A percentile compares a stretch with the other conserved stretches of the same genome.
Evolutionary conservation across 1,140 invertebrate genomes (phyloP).

Genomic region (Drosophila sucinea): DNA sequence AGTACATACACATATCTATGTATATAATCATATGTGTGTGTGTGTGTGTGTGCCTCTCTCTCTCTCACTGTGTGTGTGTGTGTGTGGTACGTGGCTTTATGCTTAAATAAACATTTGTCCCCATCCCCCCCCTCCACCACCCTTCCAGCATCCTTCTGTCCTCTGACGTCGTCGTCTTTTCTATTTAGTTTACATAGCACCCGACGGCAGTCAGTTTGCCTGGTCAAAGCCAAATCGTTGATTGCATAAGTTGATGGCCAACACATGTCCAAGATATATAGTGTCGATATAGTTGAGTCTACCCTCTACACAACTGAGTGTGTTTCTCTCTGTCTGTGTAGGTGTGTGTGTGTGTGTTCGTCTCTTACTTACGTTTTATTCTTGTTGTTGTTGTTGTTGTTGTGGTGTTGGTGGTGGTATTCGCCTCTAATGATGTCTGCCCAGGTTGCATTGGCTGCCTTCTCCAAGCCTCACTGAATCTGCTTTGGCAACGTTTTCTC

Average conservation of each 20-base stretch:
- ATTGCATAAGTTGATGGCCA: constrained; percentile 81
- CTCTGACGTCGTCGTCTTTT: constrained; percentile 26
- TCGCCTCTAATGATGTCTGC: constrained; percentile 73
- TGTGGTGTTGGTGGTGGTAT: constrained; percentile 56
- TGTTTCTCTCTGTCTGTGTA: not conserved
- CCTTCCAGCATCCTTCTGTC: not conserved
- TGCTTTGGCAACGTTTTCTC: constrained; percentile 21
- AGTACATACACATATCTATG: constrained; percentile 46
- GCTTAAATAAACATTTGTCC: constrained; percentile 80
- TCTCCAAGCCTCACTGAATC: constrained; percentile 36
- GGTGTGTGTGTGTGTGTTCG: constrained; percentile 4
- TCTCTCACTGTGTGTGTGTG: not conserved
- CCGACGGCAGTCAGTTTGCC: constrained; percentile 63
- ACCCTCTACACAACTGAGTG: constrained; percentile 10
- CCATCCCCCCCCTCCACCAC: constrained; percentile 4
- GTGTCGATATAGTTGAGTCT: constrained; percentile 57
- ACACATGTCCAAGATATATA: constrained; percentile 79
- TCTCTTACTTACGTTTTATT: constrained; percentile 63
- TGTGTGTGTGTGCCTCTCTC: not conserved
- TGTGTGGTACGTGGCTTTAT: constrained; percentile 70
- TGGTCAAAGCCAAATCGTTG: constrained; percentile 79
- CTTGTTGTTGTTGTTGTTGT: not conserved
- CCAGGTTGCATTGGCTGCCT: constrained; percentile 71
- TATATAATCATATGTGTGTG: constrained; percentile 20
- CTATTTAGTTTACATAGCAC: constrained; percentile 73